Evolutionary conservation across 2,797 vertebrate species (phyloP), one percentile per base, ranked within the genome.

Genomic region (Gallinago nigripennis): DNA sequence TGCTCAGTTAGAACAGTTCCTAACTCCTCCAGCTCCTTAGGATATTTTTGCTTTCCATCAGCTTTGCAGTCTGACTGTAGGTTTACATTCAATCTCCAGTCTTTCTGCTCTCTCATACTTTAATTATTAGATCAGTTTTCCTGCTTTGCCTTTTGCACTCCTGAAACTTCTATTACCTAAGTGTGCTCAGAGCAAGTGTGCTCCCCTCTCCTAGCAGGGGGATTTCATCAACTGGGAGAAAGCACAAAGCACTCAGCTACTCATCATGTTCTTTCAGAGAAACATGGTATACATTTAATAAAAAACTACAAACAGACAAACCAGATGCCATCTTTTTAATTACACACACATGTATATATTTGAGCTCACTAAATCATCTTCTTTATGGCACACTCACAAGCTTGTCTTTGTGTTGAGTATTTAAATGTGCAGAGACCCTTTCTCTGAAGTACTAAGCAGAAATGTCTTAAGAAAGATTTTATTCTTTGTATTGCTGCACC

Each of bases 361-460:
- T 92, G 39, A 90, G 56, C 58, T 94, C 25, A 31, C 94, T 91
- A 90, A 92, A 87, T 83, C 37, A 27, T 92, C 71, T 70, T 51
- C 45, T 82, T 65, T 61, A 43, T 33, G 39, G 25, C 54, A 73
- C 45, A 63, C 91, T 82, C 54, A 76, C 63, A 92, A 76, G 25
- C 35, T 61, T 69, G 28, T 70, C 46, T 79, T 79, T 6, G 1
- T 9, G 3, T 13, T 78, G 41, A 88, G 46, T 33, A 83, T 92
- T 90, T 91, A 83, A 80, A 92, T 83, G 16, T 78, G 64, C 23
- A 90, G 65, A 72, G 37, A 71, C 15, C 20, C 16, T 30, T 81
- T 54, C 46, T 35, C 61, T 90, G 72, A 80, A 88, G 37, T 39
- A 83, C 9, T 41, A 45, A 83, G 16, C 16, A 71, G 23, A 91